Evolutionary conservation across 2,113 vertebrate species (phyloP), one percentile per base, ranked within the genome.

Genomic region (Colistium nudipinnis): DNA sequence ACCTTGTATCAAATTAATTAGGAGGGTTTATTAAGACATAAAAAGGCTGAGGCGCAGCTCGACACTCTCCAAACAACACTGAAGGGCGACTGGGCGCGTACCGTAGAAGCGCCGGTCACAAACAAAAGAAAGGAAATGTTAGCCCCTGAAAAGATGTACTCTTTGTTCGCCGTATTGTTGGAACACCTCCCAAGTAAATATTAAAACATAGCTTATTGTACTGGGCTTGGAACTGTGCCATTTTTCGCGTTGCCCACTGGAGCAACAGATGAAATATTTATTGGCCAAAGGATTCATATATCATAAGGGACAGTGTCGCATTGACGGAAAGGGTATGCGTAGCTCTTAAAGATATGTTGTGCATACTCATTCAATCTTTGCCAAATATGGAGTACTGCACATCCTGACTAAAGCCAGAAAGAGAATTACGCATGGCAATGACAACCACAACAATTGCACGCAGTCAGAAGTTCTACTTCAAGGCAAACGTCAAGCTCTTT

Each of bases 381-480:
- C 35, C 30, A 45, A 30, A 66, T 51, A 70, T 59, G 54, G 56
- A 62, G 76, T 65, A 54, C 47, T 66, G 60, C 70, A 76, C 39
- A 49, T 48, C 20, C 44, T 59, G 36, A 67, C 74, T 39, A 60
- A 75, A 45, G 31, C 66, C 13, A 14, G 67, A 20, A 45, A 74
- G 25, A 11, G 1, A 78, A 79, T 77, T 70, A 68, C n/a, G 67
- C 52, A 70, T 52, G 62, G 75, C 74, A 79, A 78, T 85, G 67
- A 75, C 63, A 56, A 72, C 62, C 27, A 7, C 41, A 64, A 60
- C 55, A 70, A 70, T 16, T 48, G 52, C 43, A 73, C 25, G 65
- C 70, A 82, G 62, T 74, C 70, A 74, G 69, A 30, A 24, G 70
- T 72, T 87, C 68, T 83, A 74, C 66, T 83, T 80, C 78, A 64